Evolutionary conservation across 2,113 vertebrate genomes (phyloP), one percentile per base, ranked within the genome.

Genomic region (Gnathonemus longibarbis): DNA sequence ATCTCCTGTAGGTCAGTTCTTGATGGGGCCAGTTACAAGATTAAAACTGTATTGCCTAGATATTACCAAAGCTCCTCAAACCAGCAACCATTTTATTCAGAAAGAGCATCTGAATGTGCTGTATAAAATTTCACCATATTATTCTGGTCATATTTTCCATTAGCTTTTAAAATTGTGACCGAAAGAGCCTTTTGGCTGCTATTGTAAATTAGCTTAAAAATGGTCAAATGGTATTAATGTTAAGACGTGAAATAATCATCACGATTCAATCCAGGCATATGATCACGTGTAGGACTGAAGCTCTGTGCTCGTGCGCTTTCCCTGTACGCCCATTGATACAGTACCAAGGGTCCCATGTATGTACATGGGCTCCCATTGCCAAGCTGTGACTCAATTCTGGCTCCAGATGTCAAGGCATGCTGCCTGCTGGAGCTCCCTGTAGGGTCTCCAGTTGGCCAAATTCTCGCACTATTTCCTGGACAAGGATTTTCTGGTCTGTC

Each of bases 331-430:
- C 27, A 15, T 46, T 31, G 45, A 50, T 70, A 27, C 17, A 15
- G 84, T 87, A 50, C 56, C 8, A 50, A 46, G 48, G 46, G 48
- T 87, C 46, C 27, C 62, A 62, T 48, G 84, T 74, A 87, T 58
- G 87, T 58, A 50, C 58, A 74, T 31, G 45, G n/a, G 5, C 3
- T 42, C 58, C 19, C 83, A 21, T 31, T 77, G 89, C 89, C 89
- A 90, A 88, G 85, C 45, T 45, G 49, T 88, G 89, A 90, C 58
- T 90, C 89, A 88, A 15, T 19, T 53, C 62, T 53, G 84, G 89
- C 45, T 87, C 89, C 85, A 88, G 85, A 90, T 77, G 48, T 88
- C 21, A 77, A 35, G 84, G 85, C 62, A 10, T 0, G 1, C 45
- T 88, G 89, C 84, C 89, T 87, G 89, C 84, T 53, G n/a, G 84